Percentiles rank a stretch among this genome's conserved stretches.
Conservation (phyloP, 2,113 vertebrate species). For the Pseudonaja textilis region DNA sequence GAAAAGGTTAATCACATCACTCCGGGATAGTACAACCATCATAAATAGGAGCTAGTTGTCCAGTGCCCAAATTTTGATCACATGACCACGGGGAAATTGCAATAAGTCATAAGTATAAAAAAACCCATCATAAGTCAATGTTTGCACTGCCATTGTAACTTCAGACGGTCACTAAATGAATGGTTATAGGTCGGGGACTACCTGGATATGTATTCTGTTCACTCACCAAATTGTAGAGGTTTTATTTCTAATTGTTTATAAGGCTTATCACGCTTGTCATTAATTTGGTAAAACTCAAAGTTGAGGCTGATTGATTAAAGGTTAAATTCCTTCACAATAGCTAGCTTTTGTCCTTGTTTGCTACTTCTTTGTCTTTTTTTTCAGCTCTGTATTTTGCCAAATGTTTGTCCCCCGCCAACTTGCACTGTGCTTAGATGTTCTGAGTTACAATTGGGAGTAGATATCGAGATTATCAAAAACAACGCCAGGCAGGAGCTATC, state of each 20-base stretch:
- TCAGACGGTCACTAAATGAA: not conserved
- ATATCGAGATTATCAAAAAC: not conserved
- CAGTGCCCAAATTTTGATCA: not conserved
- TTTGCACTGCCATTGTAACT: not conserved
- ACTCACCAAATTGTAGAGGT: not conserved
- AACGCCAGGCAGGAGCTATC: not conserved
- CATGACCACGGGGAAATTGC: not conserved
- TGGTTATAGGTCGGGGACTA: not conserved
- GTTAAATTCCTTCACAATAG: conserved; percentile 20
- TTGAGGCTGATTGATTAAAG: not conserved
- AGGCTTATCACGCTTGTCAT: not conserved
- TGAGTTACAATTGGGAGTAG: not conserved
- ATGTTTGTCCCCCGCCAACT: not conserved
- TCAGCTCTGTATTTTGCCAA: conserved; percentile 25
- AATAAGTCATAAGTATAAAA: not conserved
- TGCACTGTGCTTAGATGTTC: conserved; percentile 9
- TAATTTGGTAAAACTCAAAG: not conserved
- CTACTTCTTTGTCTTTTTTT: not conserved
- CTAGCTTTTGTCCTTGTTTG: not conserved
- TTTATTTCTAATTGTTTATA: not conserved
- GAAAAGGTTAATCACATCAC: not conserved
- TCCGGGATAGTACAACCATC: not conserved
- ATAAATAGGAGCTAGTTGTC: not conserved
- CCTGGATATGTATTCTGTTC: not conserved
- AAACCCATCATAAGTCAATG: not conserved